These are phyloP conservation scores for Pissodes strobi DNA, from an alignment of 1,140 invertebrate genomes.

Conservation along the genomic window DNA sequence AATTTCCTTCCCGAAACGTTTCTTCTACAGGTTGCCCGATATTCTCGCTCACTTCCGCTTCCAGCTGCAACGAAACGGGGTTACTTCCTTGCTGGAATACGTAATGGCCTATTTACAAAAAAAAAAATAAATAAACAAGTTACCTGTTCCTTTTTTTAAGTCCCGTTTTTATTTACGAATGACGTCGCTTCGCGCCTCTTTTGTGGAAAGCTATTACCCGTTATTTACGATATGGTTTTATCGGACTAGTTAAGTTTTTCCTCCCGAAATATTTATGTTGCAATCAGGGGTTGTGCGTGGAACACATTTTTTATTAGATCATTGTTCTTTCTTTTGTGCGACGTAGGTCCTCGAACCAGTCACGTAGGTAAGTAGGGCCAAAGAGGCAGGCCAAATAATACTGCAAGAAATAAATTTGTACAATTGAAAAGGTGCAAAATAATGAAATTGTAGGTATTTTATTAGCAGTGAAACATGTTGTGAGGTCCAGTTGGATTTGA, in stretches of 20 bases:
- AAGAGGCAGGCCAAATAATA: too few species aligned
- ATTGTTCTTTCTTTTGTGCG: too few species aligned
- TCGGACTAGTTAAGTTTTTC: slow-evolving; percentile 16
- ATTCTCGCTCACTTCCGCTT: neutral
- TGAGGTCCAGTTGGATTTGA: too few species aligned
- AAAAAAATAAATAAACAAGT: neutral
- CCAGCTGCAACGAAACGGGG: neutral
- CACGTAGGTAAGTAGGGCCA: too few species aligned
- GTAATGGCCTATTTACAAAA: slow-evolving; percentile 11
- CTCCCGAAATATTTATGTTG: slow-evolving; percentile 1
- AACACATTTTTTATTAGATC: slow-evolving; percentile 2
- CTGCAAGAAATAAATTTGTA: too few species aligned
- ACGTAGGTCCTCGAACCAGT: too few species aligned
- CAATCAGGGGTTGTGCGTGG: slow-evolving; percentile 7
- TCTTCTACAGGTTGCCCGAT: slow-evolving; percentile 1
- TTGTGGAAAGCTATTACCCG: slow-evolving; percentile 13
- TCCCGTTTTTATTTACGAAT: slow-evolving; percentile 10
- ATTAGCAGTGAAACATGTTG: too few species aligned
- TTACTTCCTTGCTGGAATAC: slow-evolving; percentile 14
- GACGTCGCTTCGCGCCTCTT: slow-evolving; percentile 12
- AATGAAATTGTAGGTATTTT: too few species aligned
- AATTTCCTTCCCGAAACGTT: too few species aligned
- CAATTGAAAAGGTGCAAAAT: too few species aligned
- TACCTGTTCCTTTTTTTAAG: slow-evolving; percentile 7
- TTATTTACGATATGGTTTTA: slow-evolving; percentile 29